phyloP scores from a whole-genome alignment of 1,140 invertebrate species.

The Drosophila malerkotliana region DNA sequence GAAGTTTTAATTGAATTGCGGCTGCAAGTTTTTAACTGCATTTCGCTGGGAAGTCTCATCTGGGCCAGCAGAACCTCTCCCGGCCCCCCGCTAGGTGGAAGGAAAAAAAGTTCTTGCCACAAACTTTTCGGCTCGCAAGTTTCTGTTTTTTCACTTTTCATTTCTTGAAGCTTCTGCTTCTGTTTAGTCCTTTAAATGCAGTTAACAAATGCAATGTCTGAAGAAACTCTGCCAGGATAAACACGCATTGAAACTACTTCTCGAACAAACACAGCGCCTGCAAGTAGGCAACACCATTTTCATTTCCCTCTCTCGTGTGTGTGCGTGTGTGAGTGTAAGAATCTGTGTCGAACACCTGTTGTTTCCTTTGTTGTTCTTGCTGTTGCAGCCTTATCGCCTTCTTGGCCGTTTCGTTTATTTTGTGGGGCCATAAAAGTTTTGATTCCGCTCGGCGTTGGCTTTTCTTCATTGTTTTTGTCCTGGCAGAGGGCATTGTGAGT shows the following conservation, averaged over 20 bases:
- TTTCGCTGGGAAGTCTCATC: conserved; percentile 36
- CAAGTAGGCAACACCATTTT: conserved; percentile 60
- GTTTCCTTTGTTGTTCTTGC: conserved; percentile 48
- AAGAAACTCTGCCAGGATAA: conserved; percentile 9
- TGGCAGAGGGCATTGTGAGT: background rate
- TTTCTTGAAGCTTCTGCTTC: conserved; percentile 28
- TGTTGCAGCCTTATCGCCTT: conserved; percentile 28
- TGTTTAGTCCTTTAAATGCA: conserved; percentile 33
- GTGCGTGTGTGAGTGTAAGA: conserved; percentile 12
- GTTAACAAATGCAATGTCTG: conserved; percentile 29
- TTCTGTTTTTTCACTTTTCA: conserved; percentile 66
- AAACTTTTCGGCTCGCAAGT: conserved; percentile 70
- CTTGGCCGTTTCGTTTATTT: conserved; percentile 37
- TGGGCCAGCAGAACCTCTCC: background rate
- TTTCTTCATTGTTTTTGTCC: conserved; percentile 15
- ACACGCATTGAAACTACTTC: conserved; percentile 28
- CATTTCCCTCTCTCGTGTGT: conserved; percentile 23
- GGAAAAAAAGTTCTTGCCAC: conserved; percentile 38
- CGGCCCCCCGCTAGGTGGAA: conserved; percentile 43
- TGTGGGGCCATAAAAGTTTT: conserved; percentile 38
- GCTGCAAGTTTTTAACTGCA: conserved; percentile 79
- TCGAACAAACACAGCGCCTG: conserved; percentile 15
- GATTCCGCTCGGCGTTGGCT: conserved; percentile 6
- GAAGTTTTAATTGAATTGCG: conserved; percentile 83
- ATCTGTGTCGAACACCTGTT: conserved; percentile 72